phyloP scores from a whole-genome alignment of 2,888 invertebrate species.

The Mycogona germanica region DNA sequence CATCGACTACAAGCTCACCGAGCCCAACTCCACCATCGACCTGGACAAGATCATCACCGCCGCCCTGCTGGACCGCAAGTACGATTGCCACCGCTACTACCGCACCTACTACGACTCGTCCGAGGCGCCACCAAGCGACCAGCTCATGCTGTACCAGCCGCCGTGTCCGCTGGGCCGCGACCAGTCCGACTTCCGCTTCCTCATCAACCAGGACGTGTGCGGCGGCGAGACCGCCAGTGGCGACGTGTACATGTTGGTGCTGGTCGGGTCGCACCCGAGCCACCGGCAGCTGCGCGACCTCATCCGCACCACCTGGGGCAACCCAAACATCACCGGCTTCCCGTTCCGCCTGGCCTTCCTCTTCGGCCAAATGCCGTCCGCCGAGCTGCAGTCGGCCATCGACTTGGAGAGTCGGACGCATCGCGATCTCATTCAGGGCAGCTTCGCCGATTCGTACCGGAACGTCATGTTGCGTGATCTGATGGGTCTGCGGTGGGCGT shows the following conservation, averaged over 20 bases:
- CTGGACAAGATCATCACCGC: conserved; percentile 8
- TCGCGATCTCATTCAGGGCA: conserved; percentile 16
- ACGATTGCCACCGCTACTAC: conserved; percentile 1
- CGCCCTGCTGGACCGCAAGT: conserved; percentile 3
- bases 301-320: conserved; percentile 13
- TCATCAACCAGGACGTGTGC: conserved; percentile 15
- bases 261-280: conserved; percentile 15
- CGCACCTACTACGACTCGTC: background rate
- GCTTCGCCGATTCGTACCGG: conserved; percentile 13
- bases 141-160: conserved; percentile 2
- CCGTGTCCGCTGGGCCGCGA: conserved; percentile 14
- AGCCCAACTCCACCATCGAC: conserved; percentile 2
- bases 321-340: conserved; percentile 2
- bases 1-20: background rate
- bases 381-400: conserved; percentile 1
- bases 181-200: conserved; percentile 11
- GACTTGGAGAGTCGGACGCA: conserved; percentile 9
- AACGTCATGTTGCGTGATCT: conserved; percentile 15
- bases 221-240: conserved; percentile 5
- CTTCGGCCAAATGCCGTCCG: conserved; percentile 4
- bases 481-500: conserved; percentile 16
- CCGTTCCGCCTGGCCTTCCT: conserved; percentile 11
- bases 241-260: conserved; percentile 13
- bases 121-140: background rate
- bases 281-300: conserved; percentile 7